Base-by-base conservation (phyloP, 1,140 invertebrate genomes). In the Ceratina japonica region DNA sequence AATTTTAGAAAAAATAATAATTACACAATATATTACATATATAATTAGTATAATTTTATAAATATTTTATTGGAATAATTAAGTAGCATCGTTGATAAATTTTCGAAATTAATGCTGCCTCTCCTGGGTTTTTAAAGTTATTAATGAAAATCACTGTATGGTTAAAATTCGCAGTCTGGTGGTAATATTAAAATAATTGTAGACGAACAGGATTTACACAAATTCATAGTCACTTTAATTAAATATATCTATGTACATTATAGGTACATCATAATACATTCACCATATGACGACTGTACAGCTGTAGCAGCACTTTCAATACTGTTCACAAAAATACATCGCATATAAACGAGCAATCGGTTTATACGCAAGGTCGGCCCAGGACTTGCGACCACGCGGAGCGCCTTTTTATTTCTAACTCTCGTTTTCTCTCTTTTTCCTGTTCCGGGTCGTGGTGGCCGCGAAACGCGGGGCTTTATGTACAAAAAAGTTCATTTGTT, bases 201-300 rank as follows among this genome's bases (percentile, higher is more conserved):
- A 10, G 37, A 44, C 37, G 37, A 8, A 44, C 37, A 8, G 0
- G 16, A 22, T n/a, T 20, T 91, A 91, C 90, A 91, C 90, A 92
- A 91, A 91, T 91, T 89, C 89, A 91, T 91, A 89, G 89, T 90
- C 84, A 90, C 86, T 91, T 92, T 91, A 92, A 91, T 91, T 89
- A 91, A 91, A 91, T 91, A 91, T 91, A 92, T 91, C 86, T 91
- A 90, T 92, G 89, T 92, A 91, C 91, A 92, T 91, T 91, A 90
- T 92, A 92, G 88, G 86, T 92, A 92, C 91, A 91, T 89, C 87
- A 89, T 92, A 90, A 88, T 90, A 90, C 87, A 91, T 89, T 88
- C 66, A 91, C 87, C 85, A 79, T 90, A 87, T 86, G 80, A 86
- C 89, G 88, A 91, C 89, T 91, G 89, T 91, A 91, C 90, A 91